Base-by-base conservation (phyloP, 1,140 invertebrate species). In the Dreissena rostriformis region DNA sequence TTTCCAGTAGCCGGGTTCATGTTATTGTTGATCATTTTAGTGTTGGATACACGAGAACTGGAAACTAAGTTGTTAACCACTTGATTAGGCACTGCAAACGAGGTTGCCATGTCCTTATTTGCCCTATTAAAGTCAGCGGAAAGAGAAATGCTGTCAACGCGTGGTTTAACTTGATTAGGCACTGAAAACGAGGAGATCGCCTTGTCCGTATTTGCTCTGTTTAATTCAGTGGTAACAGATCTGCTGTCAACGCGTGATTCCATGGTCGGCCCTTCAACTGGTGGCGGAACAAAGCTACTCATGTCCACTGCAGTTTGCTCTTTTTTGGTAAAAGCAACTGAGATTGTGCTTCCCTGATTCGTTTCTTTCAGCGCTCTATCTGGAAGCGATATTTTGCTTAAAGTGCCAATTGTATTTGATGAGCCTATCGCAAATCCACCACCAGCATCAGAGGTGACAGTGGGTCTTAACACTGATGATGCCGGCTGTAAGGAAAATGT, bases 271-370 rank as follows among this genome's bases (percentile, higher is more conserved):
- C n/a, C 39, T 76, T 63, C 57, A 49, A 39, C 39, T 57, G 65
- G 65, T n/a, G 77, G 77, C 24, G 77, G 77, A n/a, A 79, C 17
- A 22, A 79, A 70, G 61, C 15, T 28, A 24, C 63, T 53, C 77
- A 79, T 79, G 28, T 79, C 77, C 0, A 68, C 65, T 1, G n/a
- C 0, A 53, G n/a, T 68, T 53, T 10, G 39, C 24, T 1, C 66
- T 70, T 71, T 19, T n/a, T 26, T 12, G 17, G 57, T 61, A 5
- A 6, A 19, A 61, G 11, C 57, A 61, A 61, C 11, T n/a, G 39
- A 39, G 39, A 39, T 39, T 15, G 65, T 76, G 49, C 55, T 17
- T 67, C 11, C 8, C 39, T 66, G 15, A 67, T 49, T 67, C 12
- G 39, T 74, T 28, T 55, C 14, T 74, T 57, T 52, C n/a, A 24